These are phyloP conservation scores for Rhynchomys soricoides DNA, from an alignment of 2,113 vertebrate species.

Conservation along the genomic window DNA sequence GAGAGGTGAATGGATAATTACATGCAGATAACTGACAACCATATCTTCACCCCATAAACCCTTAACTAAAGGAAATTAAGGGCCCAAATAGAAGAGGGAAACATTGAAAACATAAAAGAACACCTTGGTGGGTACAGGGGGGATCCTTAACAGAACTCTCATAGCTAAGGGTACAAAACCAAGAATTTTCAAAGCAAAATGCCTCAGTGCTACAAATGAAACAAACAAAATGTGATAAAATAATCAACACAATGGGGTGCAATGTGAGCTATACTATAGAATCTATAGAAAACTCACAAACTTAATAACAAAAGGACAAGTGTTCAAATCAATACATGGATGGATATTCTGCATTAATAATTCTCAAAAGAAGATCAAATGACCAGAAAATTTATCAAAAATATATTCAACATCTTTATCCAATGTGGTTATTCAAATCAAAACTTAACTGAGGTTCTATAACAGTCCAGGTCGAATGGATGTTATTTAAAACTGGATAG, in stretches of 20 bases:
- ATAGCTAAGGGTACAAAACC: not conserved
- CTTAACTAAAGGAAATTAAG: not conserved
- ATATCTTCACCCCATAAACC: not conserved
- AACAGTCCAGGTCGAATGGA: not conserved
- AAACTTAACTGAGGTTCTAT: not conserved
- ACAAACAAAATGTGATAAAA: not conserved
- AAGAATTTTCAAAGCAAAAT: not conserved
- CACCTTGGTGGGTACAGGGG: not conserved
- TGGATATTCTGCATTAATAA: not conserved
- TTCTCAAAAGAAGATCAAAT: not conserved
- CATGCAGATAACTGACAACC: not conserved
- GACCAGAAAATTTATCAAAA: not conserved
- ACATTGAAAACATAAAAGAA: not conserved
- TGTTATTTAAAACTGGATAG: not conserved
- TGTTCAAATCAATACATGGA: not conserved
- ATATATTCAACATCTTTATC: not conserved
- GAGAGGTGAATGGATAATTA: not conserved
- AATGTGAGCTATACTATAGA: not conserved
- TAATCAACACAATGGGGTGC: not conserved
- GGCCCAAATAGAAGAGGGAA: fast-evolving
- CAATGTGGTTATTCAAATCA: not conserved
- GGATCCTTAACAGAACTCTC: not conserved
- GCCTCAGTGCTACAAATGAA: not conserved
- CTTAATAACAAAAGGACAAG: not conserved
- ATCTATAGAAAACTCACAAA: not conserved